Percentiles rank a stretch among this genome's conserved stretches.
Evolutionary conservation across 92 coral and sea anemone genomes (phyloP).

Genomic region (Zoanthus sociatus): DNA sequence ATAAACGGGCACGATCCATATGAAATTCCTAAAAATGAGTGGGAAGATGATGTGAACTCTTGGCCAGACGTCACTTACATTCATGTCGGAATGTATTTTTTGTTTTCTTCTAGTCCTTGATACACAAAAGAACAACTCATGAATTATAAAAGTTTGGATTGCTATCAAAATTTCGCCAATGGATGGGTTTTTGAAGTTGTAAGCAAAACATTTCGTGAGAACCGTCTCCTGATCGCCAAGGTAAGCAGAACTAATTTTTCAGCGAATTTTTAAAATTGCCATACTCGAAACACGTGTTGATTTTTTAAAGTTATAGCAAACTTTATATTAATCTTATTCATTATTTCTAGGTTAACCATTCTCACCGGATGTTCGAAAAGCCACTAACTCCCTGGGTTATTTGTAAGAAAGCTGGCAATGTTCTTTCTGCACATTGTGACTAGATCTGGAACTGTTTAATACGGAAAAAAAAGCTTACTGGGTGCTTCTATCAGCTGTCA

Average conservation of each 20-base stretch:
- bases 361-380: neutral
- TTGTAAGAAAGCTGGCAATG: constrained; percentile 30
- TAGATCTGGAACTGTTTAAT: constrained; percentile 38
- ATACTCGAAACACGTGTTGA: neutral
- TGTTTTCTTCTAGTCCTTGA: neutral
- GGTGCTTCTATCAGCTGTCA: constrained; percentile 57
- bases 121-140: neutral
- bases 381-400: constrained; percentile 42
- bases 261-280: neutral
- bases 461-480: constrained; percentile 39
- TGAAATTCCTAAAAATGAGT: no score
- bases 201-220: constrained; percentile 1
- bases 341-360: no score
- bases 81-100: constrained; percentile 20
- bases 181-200: neutral
- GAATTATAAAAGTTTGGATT: no score
- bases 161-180: no score
- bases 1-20: neutral
- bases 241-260: constrained; percentile 3
- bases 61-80: constrained; percentile 42
- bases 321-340: neutral
- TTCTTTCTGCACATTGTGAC: constrained; percentile 45
- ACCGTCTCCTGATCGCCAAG: constrained; percentile 53
- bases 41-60: constrained; percentile 35
- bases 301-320: neutral